Evolutionary conservation across 2,797 vertebrate genomes (phyloP).

Genomic region (Melanotaenia parkinsoni): DNA sequence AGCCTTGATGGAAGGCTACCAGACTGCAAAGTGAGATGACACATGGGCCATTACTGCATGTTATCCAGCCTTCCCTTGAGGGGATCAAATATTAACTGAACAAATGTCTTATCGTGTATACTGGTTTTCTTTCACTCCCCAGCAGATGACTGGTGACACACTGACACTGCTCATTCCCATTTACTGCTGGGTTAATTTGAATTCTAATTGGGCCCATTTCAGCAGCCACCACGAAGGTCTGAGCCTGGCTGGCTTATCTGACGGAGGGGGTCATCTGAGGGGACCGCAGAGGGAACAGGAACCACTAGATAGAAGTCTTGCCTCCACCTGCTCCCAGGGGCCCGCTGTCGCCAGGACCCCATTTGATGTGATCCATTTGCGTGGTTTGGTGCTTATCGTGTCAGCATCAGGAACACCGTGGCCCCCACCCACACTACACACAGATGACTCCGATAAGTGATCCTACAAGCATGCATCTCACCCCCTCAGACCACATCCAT

Average conservation of each 20-base stretch:
- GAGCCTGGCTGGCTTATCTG: conserved; percentile 62
- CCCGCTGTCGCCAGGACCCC: conserved; percentile 69
- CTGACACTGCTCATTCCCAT: conserved; percentile 49
- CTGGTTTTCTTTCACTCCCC: conserved; percentile 46
- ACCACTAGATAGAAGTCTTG: conserved; percentile 73
- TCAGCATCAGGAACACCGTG: conserved; percentile 73
- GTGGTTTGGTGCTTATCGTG: conserved; percentile 75
- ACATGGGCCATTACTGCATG: conserved; percentile 69
- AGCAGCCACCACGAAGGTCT: conserved; percentile 18
- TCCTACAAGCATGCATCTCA: conserved; percentile 57
- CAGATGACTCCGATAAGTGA: conserved; percentile 78
- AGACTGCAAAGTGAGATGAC: conserved; percentile 79
- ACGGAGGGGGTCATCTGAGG: conserved; percentile 71
- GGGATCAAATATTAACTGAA: conserved; percentile 73
- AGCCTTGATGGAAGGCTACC: conserved; percentile 79
- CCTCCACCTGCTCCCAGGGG: conserved; percentile 72
- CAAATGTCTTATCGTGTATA: conserved; percentile 62
- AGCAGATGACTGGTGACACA: conserved; percentile 46
- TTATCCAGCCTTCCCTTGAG: conserved; percentile 66
- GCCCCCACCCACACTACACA: conserved; percentile 79
- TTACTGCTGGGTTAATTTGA: conserved; percentile 52
- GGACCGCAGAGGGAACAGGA: conserved; percentile 72
- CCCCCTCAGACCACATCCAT: conserved; percentile 64
- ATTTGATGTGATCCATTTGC: conserved; percentile 77
- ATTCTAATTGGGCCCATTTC: conserved; percentile 65